These are phyloP conservation scores for Polylopha cassiicola DNA, from an alignment of 2,888 invertebrate species.

Conservation along the genomic window DNA sequence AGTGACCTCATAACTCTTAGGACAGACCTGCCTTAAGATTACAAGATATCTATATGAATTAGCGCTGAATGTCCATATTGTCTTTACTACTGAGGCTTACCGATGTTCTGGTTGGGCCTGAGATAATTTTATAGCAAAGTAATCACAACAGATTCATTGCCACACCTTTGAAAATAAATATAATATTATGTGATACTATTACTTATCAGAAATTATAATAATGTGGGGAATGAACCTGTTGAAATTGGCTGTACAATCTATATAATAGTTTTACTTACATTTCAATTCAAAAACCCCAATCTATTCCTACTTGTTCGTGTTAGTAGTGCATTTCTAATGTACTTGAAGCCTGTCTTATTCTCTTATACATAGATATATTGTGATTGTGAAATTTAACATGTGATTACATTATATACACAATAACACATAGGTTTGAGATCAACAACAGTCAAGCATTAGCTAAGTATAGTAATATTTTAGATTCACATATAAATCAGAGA, in stretches of 20 bases:
- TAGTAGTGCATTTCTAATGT: conserved; percentile 70
- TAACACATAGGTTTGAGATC: conserved; percentile 70
- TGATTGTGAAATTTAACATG: conserved; percentile 71
- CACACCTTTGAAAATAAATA: background rate
- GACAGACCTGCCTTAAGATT: conserved; percentile 53
- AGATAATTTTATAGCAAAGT: conserved; percentile 42
- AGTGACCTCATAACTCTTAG: conserved; percentile 7
- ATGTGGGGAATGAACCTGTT: conserved; percentile 43
- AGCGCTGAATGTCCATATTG: conserved; percentile 67
- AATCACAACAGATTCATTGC: conserved; percentile 46
- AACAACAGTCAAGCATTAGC: conserved; percentile 73
- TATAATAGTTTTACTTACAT: conserved; percentile 50
- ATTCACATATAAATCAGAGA: conserved; percentile 35
- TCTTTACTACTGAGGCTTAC: conserved; percentile 66
- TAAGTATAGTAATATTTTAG: conserved; percentile 46
- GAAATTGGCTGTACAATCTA: conserved; percentile 42
- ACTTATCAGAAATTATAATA: background rate
- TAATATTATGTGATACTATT: background rate
- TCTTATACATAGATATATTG: conserved; percentile 52
- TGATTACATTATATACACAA: conserved; percentile 74
- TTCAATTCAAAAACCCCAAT: conserved; percentile 64
- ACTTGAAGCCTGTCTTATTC: conserved; percentile 58
- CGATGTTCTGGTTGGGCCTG: conserved; percentile 36
- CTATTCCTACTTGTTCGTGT: conserved; percentile 68
- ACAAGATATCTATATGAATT: conserved; percentile 52